These are phyloP conservation scores for Eutolmus rufibarbis DNA, from an alignment of 2,888 invertebrate species.

Conservation along the genomic window DNA sequence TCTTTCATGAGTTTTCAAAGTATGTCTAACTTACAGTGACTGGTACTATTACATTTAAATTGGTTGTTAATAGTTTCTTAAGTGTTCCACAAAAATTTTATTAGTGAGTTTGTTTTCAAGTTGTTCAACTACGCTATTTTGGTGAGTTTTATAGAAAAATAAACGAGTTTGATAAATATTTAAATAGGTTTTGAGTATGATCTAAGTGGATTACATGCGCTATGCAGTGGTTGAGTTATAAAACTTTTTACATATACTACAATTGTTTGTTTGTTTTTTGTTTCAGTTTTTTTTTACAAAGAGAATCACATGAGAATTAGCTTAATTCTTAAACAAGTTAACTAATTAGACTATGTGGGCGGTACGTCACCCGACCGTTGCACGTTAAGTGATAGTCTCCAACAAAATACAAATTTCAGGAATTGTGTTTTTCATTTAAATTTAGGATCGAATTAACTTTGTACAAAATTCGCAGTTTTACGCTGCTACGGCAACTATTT, in stretches of 20 bases:
- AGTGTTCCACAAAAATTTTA: not conserved
- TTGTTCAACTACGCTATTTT: not conserved
- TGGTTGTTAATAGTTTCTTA: not conserved
- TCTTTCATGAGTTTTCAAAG: not conserved
- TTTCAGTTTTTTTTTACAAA: not conserved
- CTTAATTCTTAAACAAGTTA: constrained; percentile 21
- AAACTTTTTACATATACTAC: constrained; percentile 19
- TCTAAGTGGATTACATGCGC: not conserved
- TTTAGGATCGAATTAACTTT: constrained; percentile 3
- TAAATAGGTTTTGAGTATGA: not conserved
- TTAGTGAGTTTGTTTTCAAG: not conserved
- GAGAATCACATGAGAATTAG: constrained; percentile 24
- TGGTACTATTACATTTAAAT: not conserved
- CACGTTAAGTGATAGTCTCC: not conserved
- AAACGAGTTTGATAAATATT: not conserved
- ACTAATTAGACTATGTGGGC: not conserved
- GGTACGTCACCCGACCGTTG: not conserved
- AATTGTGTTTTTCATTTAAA: not conserved
- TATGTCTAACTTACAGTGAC: not conserved
- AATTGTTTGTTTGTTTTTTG: not conserved
- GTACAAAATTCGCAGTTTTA: not conserved
- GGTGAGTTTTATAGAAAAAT: not conserved
- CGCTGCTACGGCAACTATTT: not conserved
- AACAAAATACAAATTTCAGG: constrained; percentile 15
- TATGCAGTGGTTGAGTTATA: not conserved